A percentile compares a stretch with the other conserved stretches of the same genome.
Evolutionary conservation across 2,888 invertebrate genomes (phyloP).

Genomic region (Chaetogeoica ovagalla): DNA sequence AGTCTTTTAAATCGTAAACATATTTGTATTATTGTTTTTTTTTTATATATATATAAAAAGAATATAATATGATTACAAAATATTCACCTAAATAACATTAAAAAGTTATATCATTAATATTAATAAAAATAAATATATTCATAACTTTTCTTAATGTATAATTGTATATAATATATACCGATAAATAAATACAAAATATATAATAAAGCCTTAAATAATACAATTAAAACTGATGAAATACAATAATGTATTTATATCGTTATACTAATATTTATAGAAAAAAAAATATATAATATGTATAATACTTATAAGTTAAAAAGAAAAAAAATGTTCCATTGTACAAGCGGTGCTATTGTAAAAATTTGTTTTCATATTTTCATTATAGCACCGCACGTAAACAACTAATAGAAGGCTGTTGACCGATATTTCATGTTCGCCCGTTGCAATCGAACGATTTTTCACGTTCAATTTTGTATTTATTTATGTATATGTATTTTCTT

Average conservation of each 20-base stretch:
- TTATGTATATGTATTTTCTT: not conserved
- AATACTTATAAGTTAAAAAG: constrained; percentile 11
- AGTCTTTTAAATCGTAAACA: constrained; percentile 27
- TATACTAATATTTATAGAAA: not conserved
- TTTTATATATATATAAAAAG: constrained; percentile 29
- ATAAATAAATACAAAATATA: not conserved
- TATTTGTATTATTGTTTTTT: constrained; percentile 7
- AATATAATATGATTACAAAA: constrained; percentile 7
- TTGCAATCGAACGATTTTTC: no score
- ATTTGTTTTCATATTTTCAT: no score
- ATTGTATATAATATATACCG: not conserved
- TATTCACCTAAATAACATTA: constrained; percentile 10
- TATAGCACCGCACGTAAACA: no score
- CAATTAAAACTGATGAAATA: constrained; percentile 6
- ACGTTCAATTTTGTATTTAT: no score
- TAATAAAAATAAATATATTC: constrained; percentile 5
- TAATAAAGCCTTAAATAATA: not conserved
- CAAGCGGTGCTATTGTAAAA: no score
- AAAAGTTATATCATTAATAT: constrained; percentile 6
- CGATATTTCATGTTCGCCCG: no score
- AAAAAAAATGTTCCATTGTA: no score
- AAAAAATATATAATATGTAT: not conserved
- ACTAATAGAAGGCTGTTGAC: no score
- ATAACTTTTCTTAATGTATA: not conserved
- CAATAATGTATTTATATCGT: not conserved